A percentile compares a stretch with the other conserved stretches of the same genome.
phyloP scores from a whole-genome alignment of 2,797 vertebrate genomes.

The Toxotes lorentzi region DNA sequence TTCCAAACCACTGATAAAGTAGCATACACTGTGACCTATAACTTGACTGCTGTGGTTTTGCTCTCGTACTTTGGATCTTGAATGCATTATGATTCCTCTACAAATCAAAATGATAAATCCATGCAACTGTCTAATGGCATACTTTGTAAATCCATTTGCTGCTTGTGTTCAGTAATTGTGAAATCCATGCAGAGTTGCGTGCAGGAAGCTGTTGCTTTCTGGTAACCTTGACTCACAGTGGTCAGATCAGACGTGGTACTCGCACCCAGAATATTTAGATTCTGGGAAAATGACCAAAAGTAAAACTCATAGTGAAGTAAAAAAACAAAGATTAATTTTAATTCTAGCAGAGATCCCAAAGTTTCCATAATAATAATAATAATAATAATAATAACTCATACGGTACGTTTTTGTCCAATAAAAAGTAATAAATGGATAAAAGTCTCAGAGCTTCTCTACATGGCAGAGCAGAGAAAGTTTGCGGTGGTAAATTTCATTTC shows the following conservation, averaged over 20 bases:
- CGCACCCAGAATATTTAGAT: background rate
- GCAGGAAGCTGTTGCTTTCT: background rate
- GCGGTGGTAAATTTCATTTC: background rate
- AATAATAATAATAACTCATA: too few species aligned
- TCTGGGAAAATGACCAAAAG: background rate
- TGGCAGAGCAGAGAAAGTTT: background rate
- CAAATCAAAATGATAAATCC: background rate
- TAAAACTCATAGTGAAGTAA: background rate
- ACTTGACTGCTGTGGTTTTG: background rate
- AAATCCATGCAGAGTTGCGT: background rate
- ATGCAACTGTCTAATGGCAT: background rate
- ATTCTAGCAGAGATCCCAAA: too few species aligned
- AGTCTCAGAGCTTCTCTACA: too few species aligned
- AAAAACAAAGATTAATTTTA: background rate
- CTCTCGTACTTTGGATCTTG: background rate
- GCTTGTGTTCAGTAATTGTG: background rate
- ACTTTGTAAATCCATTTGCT: background rate
- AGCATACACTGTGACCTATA: background rate
- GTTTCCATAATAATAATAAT: too few species aligned
- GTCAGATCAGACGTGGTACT: background rate
- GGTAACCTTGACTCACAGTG: background rate
- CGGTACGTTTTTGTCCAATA: too few species aligned
- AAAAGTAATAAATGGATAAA: too few species aligned
- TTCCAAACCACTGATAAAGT: background rate
- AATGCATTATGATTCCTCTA: background rate